Conservation (phyloP, 2,888 invertebrate species). For the Lepidocyrtoides sp. region DNA sequence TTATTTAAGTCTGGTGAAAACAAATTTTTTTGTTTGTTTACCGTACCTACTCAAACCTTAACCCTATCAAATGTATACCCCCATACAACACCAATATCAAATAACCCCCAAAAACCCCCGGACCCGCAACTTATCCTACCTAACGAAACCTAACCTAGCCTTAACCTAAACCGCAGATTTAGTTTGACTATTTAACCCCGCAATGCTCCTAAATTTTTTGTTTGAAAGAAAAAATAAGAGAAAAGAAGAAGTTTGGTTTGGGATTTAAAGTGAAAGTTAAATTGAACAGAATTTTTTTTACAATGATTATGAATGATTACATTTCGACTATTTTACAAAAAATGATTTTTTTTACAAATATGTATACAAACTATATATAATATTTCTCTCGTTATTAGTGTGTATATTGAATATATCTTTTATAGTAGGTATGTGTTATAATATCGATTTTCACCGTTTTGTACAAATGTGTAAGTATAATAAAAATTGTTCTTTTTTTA, state of each 20-base stretch:
- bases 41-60: no score
- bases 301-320: conserved; percentile 25
- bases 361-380: conserved; percentile 51
- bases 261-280: neutral
- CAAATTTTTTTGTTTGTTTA: neutral
- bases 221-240: conserved; percentile 15
- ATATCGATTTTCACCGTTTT: conserved; percentile 41
- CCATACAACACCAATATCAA: neutral
- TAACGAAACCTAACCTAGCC: conserved; percentile 29
- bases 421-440: neutral
- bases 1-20: neutral
- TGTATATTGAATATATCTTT: conserved; percentile 26
- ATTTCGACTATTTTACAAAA: conserved; percentile 60
- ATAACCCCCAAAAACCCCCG: conserved; percentile 23
- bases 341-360: conserved; percentile 1
- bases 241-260: conserved; percentile 35
- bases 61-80: neutral
- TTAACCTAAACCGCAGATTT: conserved; percentile 74
- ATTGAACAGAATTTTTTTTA: conserved; percentile 41
- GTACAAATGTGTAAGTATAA: conserved; percentile 59
- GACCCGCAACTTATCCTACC: neutral
- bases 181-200: conserved; percentile 63
- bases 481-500: conserved; percentile 5
- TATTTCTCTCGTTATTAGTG: conserved; percentile 50
- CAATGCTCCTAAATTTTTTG: conserved; percentile 42